Evolutionary conservation across 2,888 invertebrate genomes (phyloP), one percentile per base, ranked within the genome.

Genomic region (Calephelis perditalis): DNA sequence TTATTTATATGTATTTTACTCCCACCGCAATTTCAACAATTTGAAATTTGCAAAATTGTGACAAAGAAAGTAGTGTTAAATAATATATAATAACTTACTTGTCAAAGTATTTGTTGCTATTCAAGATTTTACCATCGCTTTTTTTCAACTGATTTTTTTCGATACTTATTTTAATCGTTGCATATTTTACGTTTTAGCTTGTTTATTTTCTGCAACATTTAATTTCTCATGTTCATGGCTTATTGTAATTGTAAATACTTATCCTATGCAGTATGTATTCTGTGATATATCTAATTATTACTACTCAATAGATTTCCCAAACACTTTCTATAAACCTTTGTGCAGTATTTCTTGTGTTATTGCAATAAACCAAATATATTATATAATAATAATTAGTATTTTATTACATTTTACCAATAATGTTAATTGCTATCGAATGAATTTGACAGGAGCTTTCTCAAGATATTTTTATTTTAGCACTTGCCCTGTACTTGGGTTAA

Each of bases 261-360:
- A 3, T 57, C 15, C 5, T 44, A n/a, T 45, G 44, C 45, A 35
- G 58, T 62, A 57, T 57, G 44, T 66, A 60, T 62, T 62, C 60
- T 52, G 52, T 52, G 52, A 52, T 52, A 52, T 52, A 52, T 3
- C 26, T 52, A 49, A 40, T 7, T 40, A 7, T 6, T 40, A 7
- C 8, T 49, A 49, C 35, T 49, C 9, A 5, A 15, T 12, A 12
- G n/a, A 12, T 12, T 46, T 40, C 5, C 40, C 8, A 6, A 7
- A 15, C 10, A 49, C 49, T 11, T 40, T 6, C 6, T 35, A 15
- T 26, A 49, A 15, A 15, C 26, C 35, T 26, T 15, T 35, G 49
- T 49, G 35, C 49, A 35, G 26, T 26, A 49, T 5, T 49, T 10
- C 7, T 6, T 46, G 26, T 35, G 15, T 26, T 26, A 49, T 49